A percentile compares a stretch with the other conserved stretches of the same genome.
phyloP scores from a whole-genome alignment of 2,797 vertebrate genomes.

The Alcedo quadribrachys region DNA sequence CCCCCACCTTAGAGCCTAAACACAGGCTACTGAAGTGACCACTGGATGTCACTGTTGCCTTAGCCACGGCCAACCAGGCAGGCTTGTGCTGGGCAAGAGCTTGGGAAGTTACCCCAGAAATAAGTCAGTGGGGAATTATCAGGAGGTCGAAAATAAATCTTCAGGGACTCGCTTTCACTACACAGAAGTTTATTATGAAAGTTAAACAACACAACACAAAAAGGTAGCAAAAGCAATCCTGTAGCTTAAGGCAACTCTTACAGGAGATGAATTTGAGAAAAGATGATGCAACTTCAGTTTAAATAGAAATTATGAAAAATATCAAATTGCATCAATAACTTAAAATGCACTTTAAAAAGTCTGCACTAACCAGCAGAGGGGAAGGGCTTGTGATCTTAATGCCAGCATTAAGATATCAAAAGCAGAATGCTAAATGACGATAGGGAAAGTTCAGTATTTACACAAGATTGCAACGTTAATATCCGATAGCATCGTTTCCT shows the following conservation, averaged over 20 bases:
- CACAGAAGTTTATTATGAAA: conserved; percentile 92
- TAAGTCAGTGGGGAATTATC: rapidly evolving
- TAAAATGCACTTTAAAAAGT: conserved; percentile 83
- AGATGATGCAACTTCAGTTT: conserved; percentile 85
- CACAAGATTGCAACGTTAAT: conserved; percentile 65
- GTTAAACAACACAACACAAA: conserved; percentile 81
- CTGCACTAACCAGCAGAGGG: conserved; percentile 74
- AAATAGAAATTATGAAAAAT: conserved; percentile 84
- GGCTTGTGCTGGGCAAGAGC: neutral
- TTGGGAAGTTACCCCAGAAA: neutral
- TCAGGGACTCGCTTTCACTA: conserved; percentile 71
- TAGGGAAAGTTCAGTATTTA: conserved; percentile 73
- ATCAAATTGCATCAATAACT: conserved; percentile 90
- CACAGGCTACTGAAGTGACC: neutral
- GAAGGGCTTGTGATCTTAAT: conserved; percentile 86
- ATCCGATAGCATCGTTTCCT: conserved; percentile 63
- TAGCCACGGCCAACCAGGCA: neutral
- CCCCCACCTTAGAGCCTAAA: neutral
- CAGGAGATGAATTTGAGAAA: conserved; percentile 79
- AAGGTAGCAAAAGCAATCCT: conserved; percentile 82
- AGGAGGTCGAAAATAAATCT: conserved; percentile 34
- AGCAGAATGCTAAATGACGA: conserved; percentile 71
- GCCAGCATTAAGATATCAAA: conserved; percentile 92
- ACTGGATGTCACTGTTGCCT: conserved; percentile 69
- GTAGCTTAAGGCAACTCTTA: conserved; percentile 84